Base-by-base conservation (phyloP, 2,888 invertebrate genomes). In the Lasioglossum vierecki region DNA sequence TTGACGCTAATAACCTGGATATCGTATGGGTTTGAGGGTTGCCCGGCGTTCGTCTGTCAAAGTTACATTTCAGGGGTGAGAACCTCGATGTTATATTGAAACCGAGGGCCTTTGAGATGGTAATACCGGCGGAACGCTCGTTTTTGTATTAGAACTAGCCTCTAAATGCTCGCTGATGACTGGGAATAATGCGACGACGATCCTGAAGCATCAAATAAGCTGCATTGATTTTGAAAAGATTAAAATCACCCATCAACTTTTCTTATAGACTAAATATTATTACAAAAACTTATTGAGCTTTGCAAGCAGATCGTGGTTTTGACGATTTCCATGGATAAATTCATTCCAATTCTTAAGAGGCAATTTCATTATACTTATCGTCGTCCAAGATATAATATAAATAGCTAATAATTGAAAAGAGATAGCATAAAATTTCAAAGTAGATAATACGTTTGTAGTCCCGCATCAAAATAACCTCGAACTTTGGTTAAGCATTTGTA, bases 1-100 rank as follows among this genome's bases (percentile, higher is more conserved):
- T 81, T 35, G 79, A 49, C 53, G 78, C 44, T 81, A 84, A 87
- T 82, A 86, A 87, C 71, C 44, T 30, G 41, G 76, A 82, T 79
- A 76, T 73, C 35, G 66, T 41, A 60, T 9, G 26, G 46, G n/a
- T 13, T 68, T 26, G 70, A 15, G 78, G 49, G 44, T 49, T 30
- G 41, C n/a, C 57, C 11, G 44, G 9, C 6, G 46, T 71, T 53
- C n/a, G 18, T 68, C 53, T 49, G 57, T 41, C 44, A 30, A 46
- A 44, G 30, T n/a, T 49, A 35, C 26, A n/a, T 26, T 30, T 26
- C 46, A 66, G 66, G 76, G 73, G n/a, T 63, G 60, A 73, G 53
- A 26, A 46, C 49, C 30, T 57, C 57, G 46, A 49, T 8, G 70
- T 53, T 53, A 57, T 66, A n/a, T 66, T 66, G 26, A 46, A 44